Evolutionary conservation across 2,113 vertebrate genomes (phyloP).

Genomic region (Eretmodus cyanostictus): DNA sequence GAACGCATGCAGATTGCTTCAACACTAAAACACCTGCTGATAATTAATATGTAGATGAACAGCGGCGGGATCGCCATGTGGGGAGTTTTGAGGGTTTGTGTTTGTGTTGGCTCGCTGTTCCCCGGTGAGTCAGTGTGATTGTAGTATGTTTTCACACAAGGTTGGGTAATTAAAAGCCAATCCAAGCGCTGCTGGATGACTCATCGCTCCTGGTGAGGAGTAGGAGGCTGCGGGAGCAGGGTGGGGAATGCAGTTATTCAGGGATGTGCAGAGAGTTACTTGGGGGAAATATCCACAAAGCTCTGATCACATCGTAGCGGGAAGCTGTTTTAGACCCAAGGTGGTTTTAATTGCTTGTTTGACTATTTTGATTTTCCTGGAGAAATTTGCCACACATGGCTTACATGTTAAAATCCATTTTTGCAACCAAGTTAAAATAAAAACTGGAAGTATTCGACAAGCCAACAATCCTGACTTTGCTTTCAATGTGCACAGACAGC

Average conservation of each 20-base stretch:
- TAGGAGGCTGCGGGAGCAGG: background rate
- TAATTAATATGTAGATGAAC: background rate
- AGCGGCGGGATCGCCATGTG: background rate
- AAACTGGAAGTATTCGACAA: background rate
- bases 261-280: background rate
- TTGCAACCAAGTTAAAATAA: background rate
- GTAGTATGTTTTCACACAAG: slow-evolving; percentile 34
- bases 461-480: background rate
- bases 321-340: background rate
- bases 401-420: background rate
- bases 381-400: background rate
- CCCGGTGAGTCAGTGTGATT: background rate
- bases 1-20: background rate
- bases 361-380: background rate
- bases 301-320: background rate
- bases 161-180: slow-evolving; percentile 59
- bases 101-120: background rate
- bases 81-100: background rate
- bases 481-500: background rate
- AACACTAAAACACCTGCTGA: background rate
- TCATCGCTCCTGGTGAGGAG: slow-evolving; percentile 41
- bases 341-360: background rate
- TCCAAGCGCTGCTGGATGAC: slow-evolving; percentile 46
- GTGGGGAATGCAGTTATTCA: background rate
- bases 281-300: background rate